Base-by-base conservation (phyloP, 2,888 invertebrate genomes). In the Phanerotoma sp. region DNA sequence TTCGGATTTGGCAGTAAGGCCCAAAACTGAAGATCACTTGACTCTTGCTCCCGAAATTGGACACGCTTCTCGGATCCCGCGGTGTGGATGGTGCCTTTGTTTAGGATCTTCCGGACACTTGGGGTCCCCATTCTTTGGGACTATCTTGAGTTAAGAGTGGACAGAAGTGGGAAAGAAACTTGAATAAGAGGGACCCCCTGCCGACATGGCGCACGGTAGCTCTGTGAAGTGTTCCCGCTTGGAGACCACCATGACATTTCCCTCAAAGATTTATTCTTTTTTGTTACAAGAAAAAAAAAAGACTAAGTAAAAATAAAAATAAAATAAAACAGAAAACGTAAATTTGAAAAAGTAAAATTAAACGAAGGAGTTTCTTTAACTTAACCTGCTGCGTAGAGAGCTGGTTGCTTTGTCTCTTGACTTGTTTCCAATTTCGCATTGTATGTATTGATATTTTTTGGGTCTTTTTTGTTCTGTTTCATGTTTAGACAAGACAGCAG, bases 161-260 rank as follows among this genome's bases (percentile, higher is more conserved):
- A 44, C n/a, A 47, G 44, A 53, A 56, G 56, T 59, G 50, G 51
- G 46, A 28, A 44, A 58, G 47, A 49, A 57, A 58, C 56, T 54
- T 56, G 51, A 54, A 57, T 55, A 58, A 61, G 57, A 50, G 44
- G 45, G 70, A 61, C 66, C 72, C 71, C 72, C 74, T 56, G 72
- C 57, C 57, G 73, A 41, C 56, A 60, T 42, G 28, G 66, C 69
- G 63, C 59, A 71, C 74, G 67, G 74, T 74, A 74, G 74, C 71
- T 61, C 56, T 53, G 55, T 59, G 61, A 66, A 68, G 65, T 71
- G 72, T 73, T 68, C 61, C 65, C 67, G 67, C 66, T 60, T 63
- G 42, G 52, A 64, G 72, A 73, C 74, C 73, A 74, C 73, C 73
- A 66, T 74, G 72, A 70, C 70, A 70, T 65, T 67, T 66, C 56